phyloP scores from a whole-genome alignment of 2,797 vertebrate species.

The Darevskia nairensis region DNA sequence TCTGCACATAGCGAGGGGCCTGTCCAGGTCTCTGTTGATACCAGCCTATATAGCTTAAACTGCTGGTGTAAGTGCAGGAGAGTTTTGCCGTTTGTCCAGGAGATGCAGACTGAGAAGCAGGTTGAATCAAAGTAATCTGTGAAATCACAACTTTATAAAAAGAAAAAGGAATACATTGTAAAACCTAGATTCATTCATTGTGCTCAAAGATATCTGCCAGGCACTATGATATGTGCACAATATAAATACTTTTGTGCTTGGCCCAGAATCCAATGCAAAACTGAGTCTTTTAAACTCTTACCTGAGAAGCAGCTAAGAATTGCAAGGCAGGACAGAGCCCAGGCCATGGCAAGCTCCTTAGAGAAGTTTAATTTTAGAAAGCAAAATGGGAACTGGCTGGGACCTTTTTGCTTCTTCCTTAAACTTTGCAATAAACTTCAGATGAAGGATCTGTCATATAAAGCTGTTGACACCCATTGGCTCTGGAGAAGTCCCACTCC shows the following conservation, averaged over 20 bases:
- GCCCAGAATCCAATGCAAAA: background rate
- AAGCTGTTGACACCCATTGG: background rate
- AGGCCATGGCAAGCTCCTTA: background rate
- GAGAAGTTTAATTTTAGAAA: background rate
- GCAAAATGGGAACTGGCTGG: background rate
- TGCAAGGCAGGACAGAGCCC: background rate
- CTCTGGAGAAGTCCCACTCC: background rate
- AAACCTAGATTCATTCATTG: fast-evolving
- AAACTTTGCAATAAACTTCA: background rate
- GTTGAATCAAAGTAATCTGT: background rate
- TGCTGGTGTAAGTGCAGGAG: background rate
- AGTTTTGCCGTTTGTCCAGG: background rate
- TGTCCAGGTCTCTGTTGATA: background rate
- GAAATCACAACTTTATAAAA: background rate
- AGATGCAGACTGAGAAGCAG: background rate
- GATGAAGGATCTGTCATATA: background rate
- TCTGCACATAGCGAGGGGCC: background rate
- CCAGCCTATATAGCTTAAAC: fast-evolving
- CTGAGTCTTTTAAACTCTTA: background rate
- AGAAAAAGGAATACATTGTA: too few relatives aligned
- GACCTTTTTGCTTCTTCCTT: background rate
- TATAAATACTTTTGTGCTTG: fast-evolving
- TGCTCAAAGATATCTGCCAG: fast-evolving
- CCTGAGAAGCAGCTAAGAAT: conserved; percentile 1
- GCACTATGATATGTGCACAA: fast-evolving